These are phyloP conservation scores for Phyto melanocephala DNA, from an alignment of 2,888 invertebrate species.

Conservation along the genomic window DNA sequence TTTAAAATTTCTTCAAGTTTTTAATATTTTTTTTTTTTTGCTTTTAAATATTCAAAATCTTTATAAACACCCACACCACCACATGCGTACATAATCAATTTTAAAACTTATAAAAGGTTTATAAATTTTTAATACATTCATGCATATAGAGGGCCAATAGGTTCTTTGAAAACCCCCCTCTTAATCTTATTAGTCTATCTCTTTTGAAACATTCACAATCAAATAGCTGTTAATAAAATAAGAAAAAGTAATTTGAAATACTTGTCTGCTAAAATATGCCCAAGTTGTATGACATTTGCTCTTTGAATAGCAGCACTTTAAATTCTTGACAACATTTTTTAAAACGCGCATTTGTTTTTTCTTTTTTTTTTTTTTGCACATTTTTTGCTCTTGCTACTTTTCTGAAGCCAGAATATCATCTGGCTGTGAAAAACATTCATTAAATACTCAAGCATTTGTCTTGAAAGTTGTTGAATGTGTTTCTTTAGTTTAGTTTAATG, in stretches of 20 bases:
- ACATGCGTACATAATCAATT: no score
- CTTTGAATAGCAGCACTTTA: constrained; percentile 60
- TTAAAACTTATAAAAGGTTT: no score
- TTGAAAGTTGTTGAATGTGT: constrained; percentile 39
- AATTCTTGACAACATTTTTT: constrained; percentile 62
- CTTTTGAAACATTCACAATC: not conserved
- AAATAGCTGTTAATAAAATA: not conserved
- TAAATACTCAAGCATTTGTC: constrained; percentile 35
- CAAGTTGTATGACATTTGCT: constrained; percentile 62
- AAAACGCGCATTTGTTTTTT: constrained; percentile 16
- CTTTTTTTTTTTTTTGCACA: not conserved
- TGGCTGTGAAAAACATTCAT: not conserved
- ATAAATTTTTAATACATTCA: no score
- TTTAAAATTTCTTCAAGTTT: no score
- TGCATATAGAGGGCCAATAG: not conserved
- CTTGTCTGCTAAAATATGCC: constrained; percentile 45
- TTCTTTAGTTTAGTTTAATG: not conserved
- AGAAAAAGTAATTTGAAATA: not conserved
- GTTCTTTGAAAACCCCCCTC: not conserved
- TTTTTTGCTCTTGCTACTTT: not conserved
- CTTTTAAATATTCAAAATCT: no score
- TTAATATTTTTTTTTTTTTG: no score
- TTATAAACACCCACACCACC: no score
- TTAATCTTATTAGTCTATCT: not conserved
- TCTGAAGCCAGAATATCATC: not conserved